Conservation (phyloP, 2,888 invertebrate species). For the Drosophila neonasuta region DNA sequence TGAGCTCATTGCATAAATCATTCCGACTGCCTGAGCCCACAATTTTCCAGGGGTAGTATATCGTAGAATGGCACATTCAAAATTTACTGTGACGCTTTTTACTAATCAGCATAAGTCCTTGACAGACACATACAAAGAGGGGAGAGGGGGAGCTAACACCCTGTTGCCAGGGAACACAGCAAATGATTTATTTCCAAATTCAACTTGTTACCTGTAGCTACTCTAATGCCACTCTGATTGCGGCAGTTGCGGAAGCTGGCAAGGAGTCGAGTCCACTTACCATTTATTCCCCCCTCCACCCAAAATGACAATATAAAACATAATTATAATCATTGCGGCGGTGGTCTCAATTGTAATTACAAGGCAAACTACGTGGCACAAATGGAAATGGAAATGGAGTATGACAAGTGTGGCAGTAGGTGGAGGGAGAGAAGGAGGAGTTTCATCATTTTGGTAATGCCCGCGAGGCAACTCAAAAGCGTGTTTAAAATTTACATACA, state of each 20-base stretch:
- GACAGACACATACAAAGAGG: conserved; percentile 47
- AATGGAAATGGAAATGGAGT: conserved; percentile 16
- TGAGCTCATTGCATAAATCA: conserved; percentile 77
- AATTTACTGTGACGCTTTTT: conserved; percentile 76
- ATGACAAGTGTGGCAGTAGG: neutral
- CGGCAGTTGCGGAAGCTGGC: conserved; percentile 8
- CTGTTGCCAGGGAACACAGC: conserved; percentile 47
- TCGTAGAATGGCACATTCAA: conserved; percentile 38
- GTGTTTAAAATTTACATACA: conserved; percentile 69
- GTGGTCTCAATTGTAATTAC: conserved; percentile 73
- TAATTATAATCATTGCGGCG: conserved; percentile 78
- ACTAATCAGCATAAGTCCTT: conserved; percentile 77
- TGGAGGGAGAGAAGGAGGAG: conserved; percentile 18
- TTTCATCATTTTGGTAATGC: conserved; percentile 61
- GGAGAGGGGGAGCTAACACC: conserved; percentile 5
- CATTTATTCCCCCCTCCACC: conserved; percentile 24
- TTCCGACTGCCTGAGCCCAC: conserved; percentile 67
- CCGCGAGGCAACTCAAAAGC: conserved; percentile 71
- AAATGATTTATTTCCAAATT: conserved; percentile 72
- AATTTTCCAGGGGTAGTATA: conserved; percentile 25
- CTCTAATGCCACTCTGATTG: conserved; percentile 55
- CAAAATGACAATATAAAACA: conserved; percentile 66
- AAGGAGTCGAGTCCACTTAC: conserved; percentile 21
- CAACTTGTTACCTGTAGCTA: conserved; percentile 68
- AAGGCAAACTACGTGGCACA: conserved; percentile 59